Percentiles rank a stretch among this genome's conserved stretches.
phyloP scores from a whole-genome alignment of 2,113 vertebrate genomes.

The Terrapene triunguis region DNA sequence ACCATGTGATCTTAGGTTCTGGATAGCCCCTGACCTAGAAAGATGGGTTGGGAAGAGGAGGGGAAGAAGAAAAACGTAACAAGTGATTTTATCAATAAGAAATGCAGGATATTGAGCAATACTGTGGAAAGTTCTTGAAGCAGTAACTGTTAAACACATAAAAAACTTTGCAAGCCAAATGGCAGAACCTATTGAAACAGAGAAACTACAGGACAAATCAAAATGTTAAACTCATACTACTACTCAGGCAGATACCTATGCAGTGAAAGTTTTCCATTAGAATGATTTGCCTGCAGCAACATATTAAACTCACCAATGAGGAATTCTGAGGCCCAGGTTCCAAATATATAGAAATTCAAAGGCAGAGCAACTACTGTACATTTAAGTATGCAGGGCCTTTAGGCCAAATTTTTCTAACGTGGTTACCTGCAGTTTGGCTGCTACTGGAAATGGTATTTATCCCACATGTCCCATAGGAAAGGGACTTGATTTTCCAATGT shows the following conservation, averaged over 20 bases:
- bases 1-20: slow-evolving; percentile 91
- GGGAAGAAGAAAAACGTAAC: slow-evolving; percentile 9
- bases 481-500: background rate
- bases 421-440: background rate
- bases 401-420: background rate
- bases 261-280: background rate
- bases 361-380: background rate
- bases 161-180: slow-evolving; percentile 59
- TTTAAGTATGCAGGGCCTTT: background rate
- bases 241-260: background rate
- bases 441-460: background rate
- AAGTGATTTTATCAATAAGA: slow-evolving; percentile 66
- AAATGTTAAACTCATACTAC: slow-evolving; percentile 44
- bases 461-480: background rate
- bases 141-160: slow-evolving; percentile 66
- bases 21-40: slow-evolving; percentile 90
- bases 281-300: background rate
- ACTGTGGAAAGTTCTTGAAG: slow-evolving; percentile 69
- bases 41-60: background rate
- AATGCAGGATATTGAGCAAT: slow-evolving; percentile 50
- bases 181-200: slow-evolving; percentile 49
- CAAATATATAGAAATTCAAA: background rate
- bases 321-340: background rate
- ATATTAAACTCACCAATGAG: background rate
- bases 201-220: slow-evolving; percentile 22